Evolutionary conservation across 1,140 invertebrate genomes (phyloP), one percentile per base, ranked within the genome.

Genomic region (Drosophila mauritiana): DNA sequence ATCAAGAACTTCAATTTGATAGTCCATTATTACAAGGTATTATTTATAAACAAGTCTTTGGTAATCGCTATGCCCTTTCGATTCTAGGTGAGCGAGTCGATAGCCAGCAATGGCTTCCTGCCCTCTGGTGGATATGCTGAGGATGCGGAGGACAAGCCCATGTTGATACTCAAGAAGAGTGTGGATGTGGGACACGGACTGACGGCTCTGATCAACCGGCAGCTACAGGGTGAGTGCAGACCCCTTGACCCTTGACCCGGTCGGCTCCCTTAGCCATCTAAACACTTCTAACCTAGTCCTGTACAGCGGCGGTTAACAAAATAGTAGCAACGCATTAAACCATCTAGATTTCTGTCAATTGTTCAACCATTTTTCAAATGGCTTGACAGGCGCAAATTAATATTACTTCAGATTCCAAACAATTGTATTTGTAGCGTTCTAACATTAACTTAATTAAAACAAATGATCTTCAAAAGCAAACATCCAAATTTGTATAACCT

Each of bases 81-180:
- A 0, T 31, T 75, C 4, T 86, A 96, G 96, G 96, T 96, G 70
- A 96, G 95, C 92, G 96, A 96, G 93, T 96, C 96, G 51, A 96
- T 96, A 95, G 94, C 95, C 48, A 95, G 95, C 84, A 96, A 95
- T 92, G 94, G 94, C 36, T 95, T 96, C 90, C 93, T 96, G 67
- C 95, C 95, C 27, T 93, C 93, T 69, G 96, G 95, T 80, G 95
- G 94, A 42, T 95, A 95, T 86, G 84, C 84, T 12, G 95, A 94
- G 67, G 95, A 96, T 75, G 93, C 94, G n/a, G 95, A 96, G 77
- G 95, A 96, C 69, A 96, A 96, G 89, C 95, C 96, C 15, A 95
- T 95, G 94, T 93, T 96, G 64, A 95, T 96, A 27, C 94, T 96
- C 13, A 96, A 96, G 93, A 96, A 96, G 90, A 93, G 94, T 37